A percentile compares a stretch with the other conserved stretches of the same genome.
Conservation (phyloP, 2,888 invertebrate genomes). For the Junonia oenone region DNA sequence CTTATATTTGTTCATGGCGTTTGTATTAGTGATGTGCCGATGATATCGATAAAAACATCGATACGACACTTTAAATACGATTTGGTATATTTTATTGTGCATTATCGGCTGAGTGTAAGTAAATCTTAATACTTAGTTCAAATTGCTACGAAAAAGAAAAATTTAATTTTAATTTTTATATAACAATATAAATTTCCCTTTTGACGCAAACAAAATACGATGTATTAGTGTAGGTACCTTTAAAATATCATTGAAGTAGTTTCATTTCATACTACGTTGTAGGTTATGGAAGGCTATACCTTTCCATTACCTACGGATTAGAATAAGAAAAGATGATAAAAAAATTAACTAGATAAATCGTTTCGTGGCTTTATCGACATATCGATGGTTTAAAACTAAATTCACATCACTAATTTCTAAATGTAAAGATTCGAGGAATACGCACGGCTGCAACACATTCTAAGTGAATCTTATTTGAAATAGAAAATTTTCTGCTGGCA, state of each 20-base stretch:
- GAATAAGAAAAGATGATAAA: neutral
- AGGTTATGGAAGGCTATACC: too few relatives aligned
- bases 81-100: too few relatives aligned
- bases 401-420: neutral
- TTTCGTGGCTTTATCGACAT: neutral
- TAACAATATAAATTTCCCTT: too few relatives aligned
- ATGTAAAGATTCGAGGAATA: neutral
- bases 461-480: neutral
- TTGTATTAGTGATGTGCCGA: neutral
- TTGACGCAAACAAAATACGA: too few relatives aligned
- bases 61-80: neutral
- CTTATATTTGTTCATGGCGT: constrained; percentile 14
- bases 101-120: too few relatives aligned
- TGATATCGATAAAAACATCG: neutral
- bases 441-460: neutral
- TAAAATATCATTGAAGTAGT: too few relatives aligned
- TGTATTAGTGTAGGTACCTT: too few relatives aligned
- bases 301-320: too few relatives aligned
- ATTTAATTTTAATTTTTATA: too few relatives aligned
- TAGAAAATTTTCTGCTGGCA: neutral
- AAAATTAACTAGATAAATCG: neutral
- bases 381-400: neutral
- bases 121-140: too few relatives aligned
- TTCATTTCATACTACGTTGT: too few relatives aligned
- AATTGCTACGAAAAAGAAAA: too few relatives aligned